Evolutionary conservation across 2,797 vertebrate species (phyloP).

Genomic region (Bradypodion pumilum): DNA sequence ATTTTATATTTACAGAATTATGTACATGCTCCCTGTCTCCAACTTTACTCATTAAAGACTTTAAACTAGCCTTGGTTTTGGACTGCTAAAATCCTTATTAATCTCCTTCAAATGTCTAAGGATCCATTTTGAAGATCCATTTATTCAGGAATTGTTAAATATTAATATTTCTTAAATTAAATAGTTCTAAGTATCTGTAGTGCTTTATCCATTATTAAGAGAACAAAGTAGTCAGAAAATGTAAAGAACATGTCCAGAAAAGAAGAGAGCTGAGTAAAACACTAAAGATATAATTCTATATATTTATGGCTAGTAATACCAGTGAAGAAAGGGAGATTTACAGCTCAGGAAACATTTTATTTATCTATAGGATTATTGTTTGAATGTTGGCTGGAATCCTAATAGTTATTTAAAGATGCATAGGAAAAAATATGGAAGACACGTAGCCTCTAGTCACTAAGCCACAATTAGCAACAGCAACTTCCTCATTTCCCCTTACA

Average conservation of each 20-base stretch:
- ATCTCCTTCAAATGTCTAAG: background rate
- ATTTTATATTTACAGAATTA: constrained; percentile 5
- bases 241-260: background rate
- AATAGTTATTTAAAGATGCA: too few species aligned
- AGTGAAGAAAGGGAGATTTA: background rate
- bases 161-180: constrained; percentile 1
- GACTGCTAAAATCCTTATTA: background rate
- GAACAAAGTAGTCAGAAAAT: background rate
- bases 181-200: background rate
- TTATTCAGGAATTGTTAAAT: background rate
- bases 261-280: background rate
- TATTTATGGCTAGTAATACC: background rate
- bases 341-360: background rate
- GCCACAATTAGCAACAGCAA: too few species aligned
- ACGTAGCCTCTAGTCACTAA: background rate
- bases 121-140: background rate
- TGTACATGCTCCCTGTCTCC: background rate
- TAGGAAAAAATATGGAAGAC: background rate
- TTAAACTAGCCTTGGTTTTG: constrained; percentile 6
- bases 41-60: background rate
- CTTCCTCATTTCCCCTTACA: too few species aligned
- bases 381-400: background rate
- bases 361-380: background rate
- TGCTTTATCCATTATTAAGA: background rate
- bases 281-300: background rate